These are phyloP conservation scores for Fragum fragum DNA, from an alignment of 2,888 invertebrate species.

Conservation along the genomic window DNA sequence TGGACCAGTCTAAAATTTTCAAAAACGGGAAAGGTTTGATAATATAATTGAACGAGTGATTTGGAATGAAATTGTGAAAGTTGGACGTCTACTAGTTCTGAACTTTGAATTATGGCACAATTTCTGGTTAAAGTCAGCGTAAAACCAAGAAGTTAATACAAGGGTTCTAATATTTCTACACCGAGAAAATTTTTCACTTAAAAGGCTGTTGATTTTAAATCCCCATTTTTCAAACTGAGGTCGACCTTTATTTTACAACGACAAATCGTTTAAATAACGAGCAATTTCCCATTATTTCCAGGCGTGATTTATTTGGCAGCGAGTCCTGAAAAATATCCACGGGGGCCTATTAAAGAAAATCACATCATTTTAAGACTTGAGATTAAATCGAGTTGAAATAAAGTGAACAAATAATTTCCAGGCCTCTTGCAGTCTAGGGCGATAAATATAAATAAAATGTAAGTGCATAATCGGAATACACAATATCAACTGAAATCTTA, in stretches of 20 bases:
- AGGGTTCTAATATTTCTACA: too few species aligned
- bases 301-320: not conserved
- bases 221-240: not conserved
- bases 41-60: too few species aligned
- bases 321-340: not conserved
- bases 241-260: slow-evolving; percentile 6
- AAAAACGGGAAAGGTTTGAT: too few species aligned
- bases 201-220: not conserved
- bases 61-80: too few species aligned
- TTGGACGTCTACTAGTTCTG: too few species aligned
- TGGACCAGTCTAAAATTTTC: too few species aligned
- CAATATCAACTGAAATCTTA: too few species aligned
- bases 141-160: too few species aligned
- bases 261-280: slow-evolving; percentile 14
- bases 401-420: slow-evolving; percentile 3
- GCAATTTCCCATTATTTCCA: slow-evolving; percentile 10
- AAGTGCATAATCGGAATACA: too few species aligned
- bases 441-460: too few species aligned
- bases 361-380: slow-evolving; percentile 2
- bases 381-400: slow-evolving; percentile 3
- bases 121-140: too few species aligned
- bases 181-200: not conserved
- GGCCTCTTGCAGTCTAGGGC: not conserved
- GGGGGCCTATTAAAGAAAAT: slow-evolving; percentile 5
- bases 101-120: too few species aligned